Percentiles rank a stretch among this genome's conserved stretches.
Conservation (phyloP, 2,113 vertebrate species). For the Macaca fascicularis region T2T-MFA8v1.1 NC_088389.1:36147501-36148000, state of each 20-base stretch:
- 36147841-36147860: rapidly evolving
- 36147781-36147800: neutral
- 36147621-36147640: conserved; percentile 43
- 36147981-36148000: neutral
- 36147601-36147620: neutral
- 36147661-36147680: neutral
- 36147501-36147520: neutral
- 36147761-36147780: neutral
- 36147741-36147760: neutral
- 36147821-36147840: neutral
- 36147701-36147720: neutral
- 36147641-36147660: neutral
- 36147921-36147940: neutral
- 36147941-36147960: neutral
- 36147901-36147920: neutral
- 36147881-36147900: neutral
- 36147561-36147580: neutral
- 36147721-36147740: neutral
- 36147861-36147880: neutral
- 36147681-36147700: neutral
- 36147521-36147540: neutral
- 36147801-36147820: neutral
- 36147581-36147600: neutral
- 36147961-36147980: too few relatives aligned
- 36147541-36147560: neutral